Conservation (phyloP, 2,113 vertebrate species). For the Sialia sialis region DNA sequence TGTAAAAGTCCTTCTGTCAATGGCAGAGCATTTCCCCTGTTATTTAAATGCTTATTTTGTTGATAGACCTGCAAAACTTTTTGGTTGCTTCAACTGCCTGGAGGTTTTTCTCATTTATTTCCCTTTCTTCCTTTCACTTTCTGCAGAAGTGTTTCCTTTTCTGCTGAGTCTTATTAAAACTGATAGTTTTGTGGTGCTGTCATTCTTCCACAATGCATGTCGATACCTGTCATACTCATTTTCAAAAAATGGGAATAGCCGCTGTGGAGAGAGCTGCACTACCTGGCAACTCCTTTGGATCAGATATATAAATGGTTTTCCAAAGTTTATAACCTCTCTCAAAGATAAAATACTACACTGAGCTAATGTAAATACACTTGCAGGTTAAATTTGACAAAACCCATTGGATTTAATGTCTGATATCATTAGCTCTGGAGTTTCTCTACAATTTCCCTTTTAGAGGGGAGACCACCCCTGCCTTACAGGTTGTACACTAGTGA, state of each 20-base stretch:
- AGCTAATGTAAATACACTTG: not conserved
- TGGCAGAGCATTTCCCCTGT: not conserved
- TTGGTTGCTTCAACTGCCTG: not conserved
- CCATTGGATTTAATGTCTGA: not conserved
- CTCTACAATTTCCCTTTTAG: not conserved
- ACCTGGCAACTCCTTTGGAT: not conserved
- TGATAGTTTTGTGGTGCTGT: not conserved
- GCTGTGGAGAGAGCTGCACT: no score
- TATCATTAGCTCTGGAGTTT: not conserved
- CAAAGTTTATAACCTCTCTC: not conserved
- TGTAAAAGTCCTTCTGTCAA: not conserved
- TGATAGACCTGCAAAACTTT: not conserved
- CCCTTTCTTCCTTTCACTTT: not conserved
- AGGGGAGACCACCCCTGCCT: not conserved
- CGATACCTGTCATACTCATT: not conserved
- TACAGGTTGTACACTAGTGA: not conserved
- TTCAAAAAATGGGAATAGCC: not conserved
- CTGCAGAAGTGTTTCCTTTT: not conserved
- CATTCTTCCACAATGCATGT: not conserved
- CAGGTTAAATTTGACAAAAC: not conserved
- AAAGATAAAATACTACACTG: not conserved
- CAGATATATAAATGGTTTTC: not conserved
- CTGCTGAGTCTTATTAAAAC: not conserved
- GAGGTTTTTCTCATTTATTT: not conserved
- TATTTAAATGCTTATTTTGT: not conserved